Percentiles rank a stretch among this genome's conserved stretches.
Conservation (phyloP, 2,113 vertebrate genomes). For the Tenebrosternarchus preto region DNA sequence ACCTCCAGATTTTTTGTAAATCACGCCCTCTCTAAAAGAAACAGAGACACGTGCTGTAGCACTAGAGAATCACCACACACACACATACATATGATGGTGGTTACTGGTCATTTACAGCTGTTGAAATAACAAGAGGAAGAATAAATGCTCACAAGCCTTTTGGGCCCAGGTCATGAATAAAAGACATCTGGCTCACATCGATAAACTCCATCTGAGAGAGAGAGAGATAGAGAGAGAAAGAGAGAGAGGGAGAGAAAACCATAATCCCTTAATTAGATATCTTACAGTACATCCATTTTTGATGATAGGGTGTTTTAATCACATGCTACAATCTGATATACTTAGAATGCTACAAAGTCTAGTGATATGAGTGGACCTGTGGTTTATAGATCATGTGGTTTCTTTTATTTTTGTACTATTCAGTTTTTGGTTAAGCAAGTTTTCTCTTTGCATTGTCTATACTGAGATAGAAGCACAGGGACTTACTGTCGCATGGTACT, state of each 20-base stretch:
- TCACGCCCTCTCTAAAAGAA: constrained; percentile 88
- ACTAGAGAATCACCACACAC: background rate
- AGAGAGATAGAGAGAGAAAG: constrained; percentile 35
- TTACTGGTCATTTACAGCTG: background rate
- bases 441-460: background rate
- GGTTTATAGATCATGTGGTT: too few species aligned
- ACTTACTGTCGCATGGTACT: constrained; percentile 96
- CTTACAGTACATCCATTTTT: too few species aligned
- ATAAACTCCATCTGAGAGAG: constrained; percentile 91
- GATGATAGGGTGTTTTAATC: too few species aligned
- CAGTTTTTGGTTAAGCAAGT: background rate
- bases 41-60: background rate
- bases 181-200: constrained; percentile 93
- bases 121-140: background rate
- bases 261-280: background rate
- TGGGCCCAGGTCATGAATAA: constrained; percentile 94
- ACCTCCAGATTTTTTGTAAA: constrained; percentile 94
- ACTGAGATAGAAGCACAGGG: background rate
- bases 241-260: constrained; percentile 6
- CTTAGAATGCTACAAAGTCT: too few species aligned
- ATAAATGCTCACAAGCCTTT: constrained; percentile 92
- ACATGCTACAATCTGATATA: too few species aligned
- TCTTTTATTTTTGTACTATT: background rate
- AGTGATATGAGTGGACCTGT: too few species aligned
- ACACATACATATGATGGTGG: too few species aligned